Evolutionary conservation across 2,888 invertebrate species (phyloP), one percentile per base, ranked within the genome.

Genomic region (Pandemis heparana): DNA sequence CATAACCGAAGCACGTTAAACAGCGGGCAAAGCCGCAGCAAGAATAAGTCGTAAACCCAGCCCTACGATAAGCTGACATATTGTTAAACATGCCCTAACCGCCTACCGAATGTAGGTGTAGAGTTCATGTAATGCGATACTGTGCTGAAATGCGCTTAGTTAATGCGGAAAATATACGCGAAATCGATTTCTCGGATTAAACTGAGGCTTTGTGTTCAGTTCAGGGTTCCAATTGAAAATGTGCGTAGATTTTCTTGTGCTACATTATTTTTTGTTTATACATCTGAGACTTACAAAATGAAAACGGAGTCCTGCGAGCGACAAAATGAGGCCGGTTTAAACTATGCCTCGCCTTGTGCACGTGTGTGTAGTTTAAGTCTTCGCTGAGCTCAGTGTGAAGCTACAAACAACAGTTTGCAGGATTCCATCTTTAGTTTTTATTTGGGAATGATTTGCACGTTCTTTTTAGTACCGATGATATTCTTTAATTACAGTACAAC

Each of bases 11-110:
- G 77, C 66, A 77, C 76, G 77, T 80, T 81, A 77, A 78, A 77
- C 74, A 81, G 71, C 77, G 77, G 76, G 80, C 77, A 82, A 81
- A 81, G 82, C 71, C 73, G 72, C 65, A 71, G 75, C 79, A 85
- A 86, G 87, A 89, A 89, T 88, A 82, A 85, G 85, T 87, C 89
- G 85, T 90, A 87, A 90, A 89, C 76, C 76, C 75, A 69, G 70
- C 76, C 75, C 71, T 74, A 80, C 87, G 85, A 89, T 87, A 89
- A 85, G 85, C 82, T 88, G 90, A 88, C 88, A 89, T 85, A 81
- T 85, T 85, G 83, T 87, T 87, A 84, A 89, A 86, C 87, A 86
- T 82, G 83, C 81, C 82, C 84, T 85, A 79, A 82, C 82, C 66
- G 69, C 74, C 63, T 67, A 70, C 75, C 53, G 75, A 69, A 76